Evolutionary conservation across 2,888 invertebrate species (phyloP).

Genomic region (Agrochola macilenta): DNA sequence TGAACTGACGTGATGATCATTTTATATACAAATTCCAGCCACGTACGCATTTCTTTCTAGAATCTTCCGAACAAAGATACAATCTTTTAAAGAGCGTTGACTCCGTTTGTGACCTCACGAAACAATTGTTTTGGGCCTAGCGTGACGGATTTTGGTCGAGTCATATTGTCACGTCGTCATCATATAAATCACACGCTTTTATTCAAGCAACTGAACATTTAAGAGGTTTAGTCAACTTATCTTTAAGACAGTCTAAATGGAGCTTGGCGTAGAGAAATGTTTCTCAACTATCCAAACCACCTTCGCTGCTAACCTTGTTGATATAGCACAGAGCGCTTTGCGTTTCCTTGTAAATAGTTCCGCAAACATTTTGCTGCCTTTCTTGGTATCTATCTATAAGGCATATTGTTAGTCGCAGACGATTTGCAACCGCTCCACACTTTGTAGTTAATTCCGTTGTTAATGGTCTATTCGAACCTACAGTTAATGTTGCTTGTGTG

Average conservation of each 20-base stretch:
- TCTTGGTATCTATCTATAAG: slow-evolving; percentile 73
- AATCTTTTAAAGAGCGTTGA: slow-evolving; percentile 73
- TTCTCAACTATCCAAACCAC: slow-evolving; percentile 83
- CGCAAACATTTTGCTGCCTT: slow-evolving; percentile 77
- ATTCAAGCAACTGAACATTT: slow-evolving; percentile 59
- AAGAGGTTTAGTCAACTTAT: slow-evolving; percentile 58
- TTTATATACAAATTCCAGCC: slow-evolving; percentile 71
- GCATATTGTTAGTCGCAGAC: slow-evolving; percentile 67
- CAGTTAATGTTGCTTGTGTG: slow-evolving; percentile 69
- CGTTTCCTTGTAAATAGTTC: slow-evolving; percentile 85
- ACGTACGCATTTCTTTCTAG: slow-evolving; percentile 75
- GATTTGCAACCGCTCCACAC: slow-evolving; percentile 69
- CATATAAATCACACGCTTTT: slow-evolving; percentile 71
- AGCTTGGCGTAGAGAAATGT: slow-evolving; percentile 77
- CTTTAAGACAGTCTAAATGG: slow-evolving; percentile 63
- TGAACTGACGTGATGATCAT: slow-evolving; percentile 62
- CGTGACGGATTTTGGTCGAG: slow-evolving; percentile 74
- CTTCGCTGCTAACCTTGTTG: slow-evolving; percentile 85
- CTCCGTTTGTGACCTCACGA: slow-evolving; percentile 71
- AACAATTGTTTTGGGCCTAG: slow-evolving; percentile 75
- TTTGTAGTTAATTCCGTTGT: slow-evolving; percentile 70
- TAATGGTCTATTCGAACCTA: slow-evolving; percentile 68
- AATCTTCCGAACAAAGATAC: slow-evolving; percentile 73
- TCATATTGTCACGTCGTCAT: slow-evolving; percentile 73
- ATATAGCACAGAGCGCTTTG: slow-evolving; percentile 71